Percentiles rank a stretch among this genome's conserved stretches.
Conservation (phyloP, 1,140 invertebrate species). For the Kradibia gibbosae region DNA sequence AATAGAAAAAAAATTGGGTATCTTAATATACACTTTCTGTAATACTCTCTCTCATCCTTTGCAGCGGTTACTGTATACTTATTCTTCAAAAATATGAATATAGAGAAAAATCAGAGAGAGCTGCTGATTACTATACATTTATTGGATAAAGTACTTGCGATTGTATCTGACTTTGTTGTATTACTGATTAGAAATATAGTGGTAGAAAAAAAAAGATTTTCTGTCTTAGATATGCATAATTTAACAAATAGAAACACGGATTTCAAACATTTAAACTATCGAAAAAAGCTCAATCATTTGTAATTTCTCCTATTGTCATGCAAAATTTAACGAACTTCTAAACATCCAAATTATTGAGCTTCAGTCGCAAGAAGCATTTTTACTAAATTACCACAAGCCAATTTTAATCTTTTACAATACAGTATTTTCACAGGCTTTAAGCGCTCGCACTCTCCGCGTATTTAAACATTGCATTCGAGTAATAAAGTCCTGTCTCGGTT, state of each 20-base stretch:
- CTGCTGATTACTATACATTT: no score
- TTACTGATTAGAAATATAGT: no score
- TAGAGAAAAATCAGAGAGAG: no score
- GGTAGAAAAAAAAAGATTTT: no score
- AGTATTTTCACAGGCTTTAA: background rate
- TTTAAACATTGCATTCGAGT: background rate
- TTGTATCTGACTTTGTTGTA: no score
- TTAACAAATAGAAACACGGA: background rate
- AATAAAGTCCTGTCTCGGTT: background rate
- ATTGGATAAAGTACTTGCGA: no score
- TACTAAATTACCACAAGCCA: background rate
- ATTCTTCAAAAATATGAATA: background rate
- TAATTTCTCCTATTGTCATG: background rate
- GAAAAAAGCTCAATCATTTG: background rate
- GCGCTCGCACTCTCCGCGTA: background rate
- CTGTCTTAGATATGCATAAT: no score
- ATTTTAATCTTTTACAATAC: background rate
- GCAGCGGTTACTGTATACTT: background rate
- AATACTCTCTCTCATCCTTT: slow-evolving; percentile 2
- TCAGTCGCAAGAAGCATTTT: background rate
- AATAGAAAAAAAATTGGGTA: background rate
- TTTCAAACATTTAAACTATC: background rate
- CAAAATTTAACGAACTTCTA: background rate
- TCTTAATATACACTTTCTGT: background rate
- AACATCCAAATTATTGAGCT: background rate